These are phyloP conservation scores for Herpetotheres cachinnans DNA, from an alignment of 2,113 vertebrate genomes.

Conservation along the genomic window DNA sequence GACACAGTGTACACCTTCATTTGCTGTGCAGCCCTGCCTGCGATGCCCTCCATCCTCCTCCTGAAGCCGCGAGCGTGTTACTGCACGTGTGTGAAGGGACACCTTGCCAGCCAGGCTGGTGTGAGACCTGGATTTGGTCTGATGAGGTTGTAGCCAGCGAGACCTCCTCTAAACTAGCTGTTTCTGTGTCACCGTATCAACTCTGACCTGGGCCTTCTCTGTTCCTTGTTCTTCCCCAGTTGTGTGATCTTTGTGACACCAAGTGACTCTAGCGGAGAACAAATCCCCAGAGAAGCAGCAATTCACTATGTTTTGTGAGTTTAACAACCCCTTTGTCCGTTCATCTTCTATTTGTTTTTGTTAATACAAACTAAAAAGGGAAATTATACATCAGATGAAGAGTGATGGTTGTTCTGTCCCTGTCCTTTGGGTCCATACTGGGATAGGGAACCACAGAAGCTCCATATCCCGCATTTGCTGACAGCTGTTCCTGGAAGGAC, in stretches of 20 bases:
- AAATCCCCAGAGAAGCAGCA: background rate
- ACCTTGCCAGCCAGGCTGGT: background rate
- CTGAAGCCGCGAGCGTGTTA: background rate
- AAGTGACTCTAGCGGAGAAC: background rate
- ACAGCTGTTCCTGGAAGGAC: background rate
- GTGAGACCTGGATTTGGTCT: background rate
- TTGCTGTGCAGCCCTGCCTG: background rate
- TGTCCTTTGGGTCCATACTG: background rate
- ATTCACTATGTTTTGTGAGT: background rate
- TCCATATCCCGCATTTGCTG: background rate
- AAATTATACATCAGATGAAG: background rate
- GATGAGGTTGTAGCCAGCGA: background rate
- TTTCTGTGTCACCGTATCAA: background rate
- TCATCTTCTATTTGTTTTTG: background rate
- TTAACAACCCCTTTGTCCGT: background rate
- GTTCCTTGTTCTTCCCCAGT: background rate
- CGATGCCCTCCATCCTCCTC: accelerated
- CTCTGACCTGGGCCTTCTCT: background rate
- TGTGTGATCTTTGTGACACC: background rate
- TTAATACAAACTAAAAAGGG: background rate
- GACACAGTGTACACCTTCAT: accelerated
- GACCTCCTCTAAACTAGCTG: background rate
- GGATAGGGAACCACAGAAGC: background rate
- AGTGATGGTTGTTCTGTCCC: accelerated
- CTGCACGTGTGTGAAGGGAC: accelerated